Evolutionary conservation across 2,113 vertebrate species (phyloP), one percentile per base, ranked within the genome.

Genomic region (Leucosticte australis): DNA sequence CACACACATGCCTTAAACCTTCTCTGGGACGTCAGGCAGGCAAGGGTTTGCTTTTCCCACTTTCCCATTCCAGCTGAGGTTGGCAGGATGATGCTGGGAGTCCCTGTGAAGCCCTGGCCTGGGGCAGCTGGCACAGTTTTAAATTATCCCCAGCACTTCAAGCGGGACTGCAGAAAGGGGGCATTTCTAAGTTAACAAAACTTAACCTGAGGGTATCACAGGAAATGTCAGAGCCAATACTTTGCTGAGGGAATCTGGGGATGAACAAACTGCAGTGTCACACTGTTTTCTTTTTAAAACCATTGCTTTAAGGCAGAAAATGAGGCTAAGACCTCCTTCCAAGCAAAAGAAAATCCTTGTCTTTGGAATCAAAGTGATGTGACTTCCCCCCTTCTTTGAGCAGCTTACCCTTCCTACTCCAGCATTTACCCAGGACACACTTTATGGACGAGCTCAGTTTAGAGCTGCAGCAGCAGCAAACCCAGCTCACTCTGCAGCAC

Each of bases 241-340:
- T 83, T 53, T 56, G 47, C 68, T 44, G 53, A 28, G 73, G 76
- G 28, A 71, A 92, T 49, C 0, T 11, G 52, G 4, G 37, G 19
- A 92, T 60, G 87, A 84, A 57, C 31, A 75, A 77, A 57, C 60
- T 9, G 59, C 64, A 80, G 20, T 20, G 56, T 35, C 70, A 31
- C 9, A 4, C 7, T 46, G 64, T 26, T 71, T 84, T 62, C 49
- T 81, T 87, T 90, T 44, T 39, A 52, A 62, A 95, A 60, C 22
- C 53, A 21, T 27, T 70, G 70, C 67, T 90, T 69, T 87, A 75
- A 75, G 55, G 64, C 52, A 70, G 80, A 90, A 95, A 87, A 90
- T 0, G 0, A 87, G 63, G 81, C 39, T 35, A 62, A 92, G 69
- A 49, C 49, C 39, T 90, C 67, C 63, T 92, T 26, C 59, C 37